Percentiles rank a stretch among this genome's conserved stretches.
Conservation (phyloP, 2,113 vertebrate species). For the Chlorodrepanis virens region DNA sequence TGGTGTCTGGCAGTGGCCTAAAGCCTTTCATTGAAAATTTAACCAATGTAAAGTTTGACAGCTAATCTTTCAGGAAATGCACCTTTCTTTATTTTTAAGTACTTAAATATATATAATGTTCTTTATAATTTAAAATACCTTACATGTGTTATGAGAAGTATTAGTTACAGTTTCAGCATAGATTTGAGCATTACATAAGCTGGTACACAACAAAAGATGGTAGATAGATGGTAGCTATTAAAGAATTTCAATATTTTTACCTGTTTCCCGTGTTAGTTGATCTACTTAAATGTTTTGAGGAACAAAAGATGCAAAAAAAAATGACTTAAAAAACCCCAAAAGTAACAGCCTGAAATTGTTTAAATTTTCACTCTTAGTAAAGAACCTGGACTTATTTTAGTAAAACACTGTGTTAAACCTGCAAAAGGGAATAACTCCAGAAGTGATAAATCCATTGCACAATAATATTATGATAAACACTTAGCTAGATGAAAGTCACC, state of each 20-base stretch:
- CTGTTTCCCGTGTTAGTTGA: not conserved
- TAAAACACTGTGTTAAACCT: not conserved
- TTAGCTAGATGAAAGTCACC: not conserved
- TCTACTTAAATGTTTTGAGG: not conserved
- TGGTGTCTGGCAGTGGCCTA: not conserved
- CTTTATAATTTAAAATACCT: not conserved
- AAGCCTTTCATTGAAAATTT: not conserved
- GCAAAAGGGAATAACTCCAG: not conserved
- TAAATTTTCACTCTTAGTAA: not conserved
- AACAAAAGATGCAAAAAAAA: not conserved
- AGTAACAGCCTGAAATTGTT: not conserved
- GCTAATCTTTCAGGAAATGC: not conserved
- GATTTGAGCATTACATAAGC: not conserved
- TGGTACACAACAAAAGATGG: not conserved
- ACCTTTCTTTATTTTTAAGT: not conserved
- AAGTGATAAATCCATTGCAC: not conserved
- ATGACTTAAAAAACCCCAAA: not conserved
- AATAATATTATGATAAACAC: not conserved
- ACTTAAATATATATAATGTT: not conserved
- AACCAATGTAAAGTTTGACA: not conserved
- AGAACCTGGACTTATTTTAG: not conserved
- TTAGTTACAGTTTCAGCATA: not conserved
- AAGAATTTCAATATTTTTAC: not conserved
- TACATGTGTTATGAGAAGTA: not conserved
- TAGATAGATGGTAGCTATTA: not conserved